Evolutionary conservation across 2,113 vertebrate genomes (phyloP), one percentile per base, ranked within the genome.

Genomic region (Nettapus auritus): DNA sequence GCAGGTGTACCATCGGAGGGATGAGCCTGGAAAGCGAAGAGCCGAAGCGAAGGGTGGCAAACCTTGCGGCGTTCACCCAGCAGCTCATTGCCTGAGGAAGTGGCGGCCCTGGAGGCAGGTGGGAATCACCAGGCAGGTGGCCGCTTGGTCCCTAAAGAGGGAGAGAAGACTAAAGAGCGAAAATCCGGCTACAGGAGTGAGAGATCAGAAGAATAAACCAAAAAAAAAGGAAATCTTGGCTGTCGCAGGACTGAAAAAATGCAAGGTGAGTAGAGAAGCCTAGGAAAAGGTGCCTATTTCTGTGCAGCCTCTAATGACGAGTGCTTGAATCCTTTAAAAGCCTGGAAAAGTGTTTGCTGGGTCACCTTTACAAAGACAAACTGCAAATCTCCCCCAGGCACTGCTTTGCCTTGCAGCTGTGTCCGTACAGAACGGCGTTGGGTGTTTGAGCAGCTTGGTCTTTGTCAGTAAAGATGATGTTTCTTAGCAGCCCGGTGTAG

Each of bases 1-100:
- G 62, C 36, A 53, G 19, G 38, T 1, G 0, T 56, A 56, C 13
- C 0, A 0, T 5, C 31, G 13, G n/a, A 33, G 42, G 44, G 28
- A 40, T 60, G 73, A 23, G 6, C 18, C 23, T 48, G 31, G 55
- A 53, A 76, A 11, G 33, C 28, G 52, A 71, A 63, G 31, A 70
- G 19, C 13, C 23, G 46, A 18, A 50, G 36, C 17, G 31, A 53
- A 59, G 70, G 48, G 46, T 8, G 14, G 31, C 6, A 36, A 57
- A 71, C 40, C 62, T 84, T 9, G 18, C 8, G 7, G 26, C 3
- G 3, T 50, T 71, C 60, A 75, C 7, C 55, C 1, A 1, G 40
- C 70, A 73, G 59, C 53, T 46, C 2, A 0, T 26, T 59, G 36
- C 62, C 85, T 38, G 66, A 25, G 38, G 36, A 69, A 53, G 44